Evolutionary conservation across 2,113 vertebrate species (phyloP).

Genomic region (Bubo scandiacus): DNA sequence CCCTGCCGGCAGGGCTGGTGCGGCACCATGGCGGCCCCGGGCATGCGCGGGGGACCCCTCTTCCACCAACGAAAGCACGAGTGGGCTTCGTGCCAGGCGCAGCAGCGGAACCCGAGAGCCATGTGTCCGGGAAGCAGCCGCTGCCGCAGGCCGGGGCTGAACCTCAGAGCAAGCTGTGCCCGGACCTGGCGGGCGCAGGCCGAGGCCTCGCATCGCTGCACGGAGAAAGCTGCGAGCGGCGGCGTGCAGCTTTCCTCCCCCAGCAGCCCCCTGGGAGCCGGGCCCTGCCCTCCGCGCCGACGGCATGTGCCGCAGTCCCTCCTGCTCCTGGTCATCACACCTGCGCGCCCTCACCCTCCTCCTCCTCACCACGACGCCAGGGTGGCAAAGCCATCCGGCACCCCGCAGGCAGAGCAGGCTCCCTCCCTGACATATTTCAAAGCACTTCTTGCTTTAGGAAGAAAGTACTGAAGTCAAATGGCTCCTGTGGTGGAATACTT

Average conservation of each 20-base stretch:
- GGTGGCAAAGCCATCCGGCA: background rate
- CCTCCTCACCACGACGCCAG: accelerated
- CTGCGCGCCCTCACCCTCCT: background rate
- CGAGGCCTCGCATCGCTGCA: background rate
- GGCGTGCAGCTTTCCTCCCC: accelerated
- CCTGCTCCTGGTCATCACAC: accelerated
- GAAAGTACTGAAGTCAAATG: conserved; percentile 68
- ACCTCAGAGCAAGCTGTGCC: background rate
- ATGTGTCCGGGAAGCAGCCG: background rate
- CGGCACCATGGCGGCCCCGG: background rate
- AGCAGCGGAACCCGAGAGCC: background rate
- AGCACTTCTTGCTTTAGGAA: conserved; percentile 39
- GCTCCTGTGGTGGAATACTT: conserved; percentile 74
- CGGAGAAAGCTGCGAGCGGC: background rate
- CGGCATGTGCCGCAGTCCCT: accelerated
- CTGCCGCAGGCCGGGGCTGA: background rate
- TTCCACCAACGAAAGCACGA: background rate
- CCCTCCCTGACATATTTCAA: background rate
- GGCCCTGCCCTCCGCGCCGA: accelerated
- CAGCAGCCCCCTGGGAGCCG: accelerated
- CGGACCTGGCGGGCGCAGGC: accelerated
- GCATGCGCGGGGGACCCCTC: accelerated
- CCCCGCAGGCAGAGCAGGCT: background rate
- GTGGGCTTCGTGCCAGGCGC: background rate
- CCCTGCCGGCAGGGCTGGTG: background rate